Evolutionary conservation across 2,797 vertebrate species (phyloP).

Genomic region (Arctocebus calabarensis): DNA sequence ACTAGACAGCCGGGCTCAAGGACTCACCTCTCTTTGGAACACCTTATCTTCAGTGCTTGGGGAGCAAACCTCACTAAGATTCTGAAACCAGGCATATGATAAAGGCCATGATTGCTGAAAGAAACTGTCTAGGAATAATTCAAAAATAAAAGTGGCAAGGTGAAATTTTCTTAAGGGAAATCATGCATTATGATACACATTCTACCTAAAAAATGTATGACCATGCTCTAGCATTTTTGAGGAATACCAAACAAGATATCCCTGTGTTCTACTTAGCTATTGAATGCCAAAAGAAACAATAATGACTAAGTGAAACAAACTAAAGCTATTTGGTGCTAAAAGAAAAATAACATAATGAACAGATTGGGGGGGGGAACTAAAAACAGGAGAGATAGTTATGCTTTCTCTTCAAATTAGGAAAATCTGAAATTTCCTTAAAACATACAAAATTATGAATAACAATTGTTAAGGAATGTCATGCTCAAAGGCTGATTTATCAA

Average conservation of each 20-base stretch:
- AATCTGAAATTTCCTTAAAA: constrained; percentile 22
- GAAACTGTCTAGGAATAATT: constrained; percentile 34
- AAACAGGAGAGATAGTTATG: constrained; percentile 40
- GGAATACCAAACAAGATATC: not conserved
- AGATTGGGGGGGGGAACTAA: not conserved
- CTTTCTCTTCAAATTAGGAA: constrained; percentile 37
- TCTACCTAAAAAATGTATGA: constrained; percentile 24
- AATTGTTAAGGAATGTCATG: not conserved
- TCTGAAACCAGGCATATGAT: not conserved
- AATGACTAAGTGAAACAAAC: constrained; percentile 42
- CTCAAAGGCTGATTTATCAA: not conserved
- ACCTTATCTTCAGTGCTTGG: not conserved
- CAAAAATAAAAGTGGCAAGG: constrained; percentile 50
- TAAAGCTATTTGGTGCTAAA: constrained; percentile 22
- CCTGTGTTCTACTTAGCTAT: not conserved
- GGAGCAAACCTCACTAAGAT: constrained; percentile 11
- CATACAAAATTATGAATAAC: constrained; percentile 28
- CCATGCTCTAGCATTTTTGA: not conserved
- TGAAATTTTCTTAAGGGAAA: constrained; percentile 57
- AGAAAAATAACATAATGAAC: constrained; percentile 50
- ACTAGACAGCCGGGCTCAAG: not conserved
- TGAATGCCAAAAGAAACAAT: constrained; percentile 26
- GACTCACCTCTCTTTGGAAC: not conserved
- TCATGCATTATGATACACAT: not conserved
- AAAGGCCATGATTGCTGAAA: not conserved